phyloP scores from a whole-genome alignment of 2,797 vertebrate species.

The Parauchenoglanis ngamensis region DNA sequence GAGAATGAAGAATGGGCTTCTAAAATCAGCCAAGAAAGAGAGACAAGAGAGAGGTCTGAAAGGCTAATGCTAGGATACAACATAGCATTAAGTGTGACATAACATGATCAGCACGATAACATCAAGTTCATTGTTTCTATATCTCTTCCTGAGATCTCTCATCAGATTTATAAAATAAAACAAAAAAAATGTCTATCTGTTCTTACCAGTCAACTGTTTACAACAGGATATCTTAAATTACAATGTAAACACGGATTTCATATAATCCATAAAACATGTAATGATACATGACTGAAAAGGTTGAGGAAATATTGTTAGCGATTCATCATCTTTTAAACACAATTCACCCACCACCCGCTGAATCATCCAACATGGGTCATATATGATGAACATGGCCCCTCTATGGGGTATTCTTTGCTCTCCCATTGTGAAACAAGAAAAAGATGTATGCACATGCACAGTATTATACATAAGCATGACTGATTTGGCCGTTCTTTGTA shows the following conservation, averaged over 20 bases:
- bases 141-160: not conserved
- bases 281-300: not conserved
- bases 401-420: not conserved
- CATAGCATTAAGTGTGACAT: not conserved
- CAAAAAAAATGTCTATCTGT: not conserved
- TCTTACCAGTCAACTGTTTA: not conserved
- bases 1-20: not conserved
- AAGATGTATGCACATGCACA: not conserved
- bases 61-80: not conserved
- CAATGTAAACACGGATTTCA: not conserved
- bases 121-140: not conserved
- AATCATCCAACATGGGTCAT: not conserved
- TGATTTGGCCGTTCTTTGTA: conserved; percentile 11
- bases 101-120: not conserved
- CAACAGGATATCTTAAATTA: not conserved
- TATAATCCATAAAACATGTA: conserved; percentile 6
- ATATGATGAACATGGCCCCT: not conserved
- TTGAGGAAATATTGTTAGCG: not conserved
- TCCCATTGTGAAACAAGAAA: conserved; percentile 16
- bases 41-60: not conserved
- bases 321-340: not conserved
- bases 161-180: not conserved
- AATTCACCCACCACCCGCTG: not conserved
- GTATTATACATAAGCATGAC: conserved; percentile 15
- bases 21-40: not conserved